Conservation (phyloP, 2,888 invertebrate genomes). For the Scaeva pyrastri region DNA sequence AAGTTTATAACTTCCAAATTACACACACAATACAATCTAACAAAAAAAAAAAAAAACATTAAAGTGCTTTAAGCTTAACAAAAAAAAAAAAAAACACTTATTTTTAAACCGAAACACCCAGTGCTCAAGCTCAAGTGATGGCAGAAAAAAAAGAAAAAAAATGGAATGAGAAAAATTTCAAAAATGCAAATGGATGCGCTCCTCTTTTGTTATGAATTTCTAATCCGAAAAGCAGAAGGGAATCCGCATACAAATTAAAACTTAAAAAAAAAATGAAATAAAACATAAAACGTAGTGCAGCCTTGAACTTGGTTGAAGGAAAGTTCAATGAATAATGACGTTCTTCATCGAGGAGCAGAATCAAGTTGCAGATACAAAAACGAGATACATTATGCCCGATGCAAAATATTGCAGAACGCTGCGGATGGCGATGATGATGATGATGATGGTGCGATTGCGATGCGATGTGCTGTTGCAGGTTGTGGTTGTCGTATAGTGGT, state of each 20-base stretch:
- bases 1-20: slow-evolving; percentile 18
- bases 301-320: slow-evolving; percentile 65
- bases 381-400: slow-evolving; percentile 32
- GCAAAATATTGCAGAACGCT: background rate
- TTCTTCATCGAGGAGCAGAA: slow-evolving; percentile 26
- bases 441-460: background rate
- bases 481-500: too few relatives aligned
- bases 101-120: slow-evolving; percentile 48
- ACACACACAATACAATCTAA: slow-evolving; percentile 4
- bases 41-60: background rate
- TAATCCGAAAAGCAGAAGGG: slow-evolving; percentile 40
- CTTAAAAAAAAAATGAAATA: background rate
- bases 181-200: slow-evolving; percentile 66
- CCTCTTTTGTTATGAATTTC: slow-evolving; percentile 62
- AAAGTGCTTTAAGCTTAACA: background rate
- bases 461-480: too few relatives aligned
- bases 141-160: background rate
- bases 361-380: slow-evolving; percentile 24
- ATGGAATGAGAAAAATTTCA: slow-evolving; percentile 47
- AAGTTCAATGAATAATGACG: slow-evolving; percentile 48
- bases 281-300: slow-evolving; percentile 30
- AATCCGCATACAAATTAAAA: slow-evolving; percentile 5
- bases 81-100: slow-evolving; percentile 11
- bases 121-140: too few relatives aligned
- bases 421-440: background rate